phyloP scores from a whole-genome alignment of 1,140 invertebrate genomes.

The Calycopis cecrops region DNA sequence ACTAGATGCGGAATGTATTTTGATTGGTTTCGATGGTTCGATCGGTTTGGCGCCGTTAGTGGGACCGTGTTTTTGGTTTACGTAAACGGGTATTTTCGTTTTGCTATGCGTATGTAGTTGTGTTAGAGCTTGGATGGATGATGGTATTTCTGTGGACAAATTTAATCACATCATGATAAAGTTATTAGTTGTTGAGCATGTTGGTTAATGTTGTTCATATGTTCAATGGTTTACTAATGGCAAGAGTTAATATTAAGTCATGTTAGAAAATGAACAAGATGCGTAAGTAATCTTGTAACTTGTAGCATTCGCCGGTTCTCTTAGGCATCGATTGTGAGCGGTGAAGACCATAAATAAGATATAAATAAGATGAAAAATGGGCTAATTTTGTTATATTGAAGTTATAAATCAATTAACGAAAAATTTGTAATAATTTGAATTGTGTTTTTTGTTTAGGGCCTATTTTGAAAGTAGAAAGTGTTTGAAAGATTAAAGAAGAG shows the following conservation, averaged over 20 bases:
- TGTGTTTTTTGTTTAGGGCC: no score
- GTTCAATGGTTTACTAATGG: not conserved
- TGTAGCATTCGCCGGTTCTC: no score
- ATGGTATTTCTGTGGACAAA: slow-evolving; percentile 34
- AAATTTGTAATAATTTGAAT: no score
- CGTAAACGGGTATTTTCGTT: slow-evolving; percentile 50
- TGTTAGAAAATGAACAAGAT: no score
- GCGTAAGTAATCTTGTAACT: no score
- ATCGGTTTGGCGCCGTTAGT: slow-evolving; percentile 1
- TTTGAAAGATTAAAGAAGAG: no score
- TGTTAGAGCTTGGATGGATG: slow-evolving; percentile 24
- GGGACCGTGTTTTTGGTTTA: slow-evolving; percentile 25
- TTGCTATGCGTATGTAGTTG: slow-evolving; percentile 31
- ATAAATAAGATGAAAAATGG: not conserved
- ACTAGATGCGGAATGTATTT: slow-evolving; percentile 8
- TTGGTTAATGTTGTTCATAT: not conserved
- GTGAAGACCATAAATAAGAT: no score
- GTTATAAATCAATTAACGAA: no score
- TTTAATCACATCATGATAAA: not conserved
- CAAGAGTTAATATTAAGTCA: not conserved
- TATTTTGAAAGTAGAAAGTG: no score
- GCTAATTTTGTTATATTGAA: no score
- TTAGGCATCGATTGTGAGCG: no score
- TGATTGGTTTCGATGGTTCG: slow-evolving; percentile 13
- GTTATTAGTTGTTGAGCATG: not conserved